Evolutionary conservation across 37 sponge, comb jelly and placozoan genomes (phyloP).

Genomic region (Axinella damicornis): DNA sequence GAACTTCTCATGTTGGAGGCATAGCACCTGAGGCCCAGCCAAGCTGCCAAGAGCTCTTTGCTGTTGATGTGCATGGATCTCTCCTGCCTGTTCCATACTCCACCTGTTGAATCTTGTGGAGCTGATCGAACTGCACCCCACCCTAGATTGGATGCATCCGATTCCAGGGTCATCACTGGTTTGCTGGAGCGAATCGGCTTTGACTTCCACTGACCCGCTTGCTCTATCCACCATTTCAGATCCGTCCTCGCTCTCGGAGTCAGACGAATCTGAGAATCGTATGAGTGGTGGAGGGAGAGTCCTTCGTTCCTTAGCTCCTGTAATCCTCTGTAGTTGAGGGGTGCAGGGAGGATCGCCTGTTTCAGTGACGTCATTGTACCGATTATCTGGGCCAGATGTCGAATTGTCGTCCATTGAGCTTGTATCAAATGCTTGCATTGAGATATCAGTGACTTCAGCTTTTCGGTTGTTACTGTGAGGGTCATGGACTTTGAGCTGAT

Average conservation of each 20-base stretch:
- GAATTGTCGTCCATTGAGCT: too few species aligned
- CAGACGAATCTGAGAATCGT: neutral
- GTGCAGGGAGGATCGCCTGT: too few species aligned
- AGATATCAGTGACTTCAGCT: too few species aligned
- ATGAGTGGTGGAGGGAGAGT: neutral
- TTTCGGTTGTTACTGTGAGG: too few species aligned
- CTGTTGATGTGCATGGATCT: conserved; percentile 7
- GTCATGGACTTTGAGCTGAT: too few species aligned
- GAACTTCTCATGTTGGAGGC: too few species aligned
- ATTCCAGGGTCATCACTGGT: neutral
- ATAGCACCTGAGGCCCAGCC: too few species aligned
- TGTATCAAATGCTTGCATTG: too few species aligned
- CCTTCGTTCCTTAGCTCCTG: too few species aligned
- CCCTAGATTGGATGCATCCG: conserved; percentile 24
- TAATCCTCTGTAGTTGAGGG: too few species aligned
- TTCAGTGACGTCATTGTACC: too few species aligned
- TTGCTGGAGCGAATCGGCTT: neutral
- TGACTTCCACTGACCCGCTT: neutral
- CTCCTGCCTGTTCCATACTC: conserved; percentile 46
- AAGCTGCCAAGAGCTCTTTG: conserved; percentile 11
- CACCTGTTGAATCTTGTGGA: conserved; percentile 27
- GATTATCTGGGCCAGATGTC: too few species aligned
- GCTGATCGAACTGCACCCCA: neutral
- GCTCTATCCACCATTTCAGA: conserved; percentile 29
- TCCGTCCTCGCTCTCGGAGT: neutral